These are phyloP conservation scores for Meganola albula DNA, from an alignment of 2,888 invertebrate species.

Conservation along the genomic window DNA sequence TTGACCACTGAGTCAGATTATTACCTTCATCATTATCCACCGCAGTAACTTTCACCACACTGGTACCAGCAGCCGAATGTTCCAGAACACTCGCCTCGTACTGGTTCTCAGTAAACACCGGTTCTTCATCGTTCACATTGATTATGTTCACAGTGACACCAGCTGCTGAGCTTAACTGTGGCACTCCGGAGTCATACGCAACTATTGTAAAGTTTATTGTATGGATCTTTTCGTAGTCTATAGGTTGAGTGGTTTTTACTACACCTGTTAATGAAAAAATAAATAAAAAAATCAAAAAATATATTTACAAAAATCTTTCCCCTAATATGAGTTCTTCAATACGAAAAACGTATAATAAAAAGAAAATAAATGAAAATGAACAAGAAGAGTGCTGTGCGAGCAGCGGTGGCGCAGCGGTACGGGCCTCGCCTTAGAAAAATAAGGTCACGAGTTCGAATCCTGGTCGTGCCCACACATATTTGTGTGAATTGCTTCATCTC, in stretches of 20 bases:
- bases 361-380: no score
- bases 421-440: no score
- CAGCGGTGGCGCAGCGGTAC: no score
- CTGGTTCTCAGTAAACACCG: constrained; percentile 81
- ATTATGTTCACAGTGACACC: constrained; percentile 85
- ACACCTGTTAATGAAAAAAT: constrained; percentile 73
- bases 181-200: constrained; percentile 92
- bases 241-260: constrained; percentile 84
- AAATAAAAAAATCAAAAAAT: no score
- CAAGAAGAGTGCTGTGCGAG: no score
- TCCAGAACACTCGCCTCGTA: constrained; percentile 87
- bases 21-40: constrained; percentile 86
- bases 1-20: no score
- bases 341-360: no score
- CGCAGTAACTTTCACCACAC: constrained; percentile 85
- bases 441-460: no score
- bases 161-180: constrained; percentile 87
- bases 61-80: constrained; percentile 85
- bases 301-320: no score
- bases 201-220: constrained; percentile 86
- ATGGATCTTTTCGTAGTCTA: constrained; percentile 90
- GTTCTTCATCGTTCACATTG: constrained; percentile 93
- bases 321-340: no score
- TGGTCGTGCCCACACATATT: no score
- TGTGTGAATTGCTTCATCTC: no score